These are phyloP conservation scores for Gracilinanus agilis DNA, from an alignment of 2,113 vertebrate genomes.

Conservation along the genomic window DNA sequence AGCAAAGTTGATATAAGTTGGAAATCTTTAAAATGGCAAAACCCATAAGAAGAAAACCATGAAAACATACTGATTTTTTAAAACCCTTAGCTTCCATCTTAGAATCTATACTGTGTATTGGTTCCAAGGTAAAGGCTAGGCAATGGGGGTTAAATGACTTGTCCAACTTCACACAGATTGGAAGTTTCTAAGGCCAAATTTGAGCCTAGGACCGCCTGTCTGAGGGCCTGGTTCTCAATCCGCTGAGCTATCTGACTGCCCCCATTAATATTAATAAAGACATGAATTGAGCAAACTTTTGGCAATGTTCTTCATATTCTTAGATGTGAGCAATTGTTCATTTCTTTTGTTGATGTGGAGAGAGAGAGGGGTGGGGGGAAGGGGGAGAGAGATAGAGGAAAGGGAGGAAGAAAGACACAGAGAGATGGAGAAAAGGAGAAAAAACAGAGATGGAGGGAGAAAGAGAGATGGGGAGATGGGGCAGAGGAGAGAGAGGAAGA, in stretches of 20 bases:
- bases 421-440: neutral
- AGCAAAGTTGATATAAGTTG: neutral
- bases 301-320: neutral
- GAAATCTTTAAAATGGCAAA: neutral
- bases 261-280: neutral
- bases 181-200: no score
- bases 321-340: neutral
- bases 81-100: no score
- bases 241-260: no score
- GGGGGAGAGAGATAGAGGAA: rapidly evolving
- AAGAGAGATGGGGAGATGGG: neutral
- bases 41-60: neutral
- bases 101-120: no score
- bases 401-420: neutral
- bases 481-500: neutral
- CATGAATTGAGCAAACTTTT: neutral
- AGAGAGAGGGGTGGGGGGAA: rapidly evolving
- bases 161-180: no score
- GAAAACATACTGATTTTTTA: neutral
- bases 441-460: no score
- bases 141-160: no score
- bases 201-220: no score
- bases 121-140: no score
- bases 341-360: neutral
- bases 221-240: no score